Base-by-base conservation (phyloP, 2,797 vertebrate species). In the Tenualosa thibaudeaui region DNA sequence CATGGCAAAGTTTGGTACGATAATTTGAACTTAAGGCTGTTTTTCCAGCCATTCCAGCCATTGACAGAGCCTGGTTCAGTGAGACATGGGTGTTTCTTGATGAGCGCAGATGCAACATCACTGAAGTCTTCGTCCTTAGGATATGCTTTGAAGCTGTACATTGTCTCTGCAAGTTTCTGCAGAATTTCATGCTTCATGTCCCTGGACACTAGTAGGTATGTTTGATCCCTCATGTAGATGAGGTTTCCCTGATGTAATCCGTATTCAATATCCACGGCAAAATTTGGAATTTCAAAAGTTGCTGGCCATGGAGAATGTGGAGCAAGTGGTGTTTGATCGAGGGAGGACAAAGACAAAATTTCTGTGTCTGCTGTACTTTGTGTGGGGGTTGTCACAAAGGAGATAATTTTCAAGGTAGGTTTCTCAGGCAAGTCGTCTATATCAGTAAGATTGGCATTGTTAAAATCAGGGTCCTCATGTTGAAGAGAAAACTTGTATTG, bases 121-220 rank as follows among this genome's bases (percentile, higher is more conserved):
- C 26, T 53, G 2, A 78, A 56, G 3, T 31, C 49, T 49, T 85
- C 62, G 26, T 85, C 85, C 43, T 85, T 49, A 22, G 51, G 65
- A 85, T 85, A 85, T 26, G 62, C 81, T 9, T 37, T 37, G 37
- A 56, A 83, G 9, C 78, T 85, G 65, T 86, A 86, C 26, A 85
- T 88, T 9, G 58, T 22, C 81, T 84, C 84, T n/a, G 84, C 60
- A 37, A 85, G 62, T 54, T 86, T 83, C 62, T 84, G 68, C 65
- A 85, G 82, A 31, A 85, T 65, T 53, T 82, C 31, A 84, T 84
- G 85, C 24, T 82, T 86, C 85, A 88, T 81, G 60, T 88, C 84
- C 81, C 68, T 3, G 85, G 84, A 81, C 15, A 84, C 56, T 78
- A 22, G 50, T 26, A 86, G 50, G 81, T 31, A 68, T 81, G 9